These are phyloP conservation scores for Asarcornis scutulata DNA, from an alignment of 2,113 vertebrate genomes.

Conservation along the genomic window DNA sequence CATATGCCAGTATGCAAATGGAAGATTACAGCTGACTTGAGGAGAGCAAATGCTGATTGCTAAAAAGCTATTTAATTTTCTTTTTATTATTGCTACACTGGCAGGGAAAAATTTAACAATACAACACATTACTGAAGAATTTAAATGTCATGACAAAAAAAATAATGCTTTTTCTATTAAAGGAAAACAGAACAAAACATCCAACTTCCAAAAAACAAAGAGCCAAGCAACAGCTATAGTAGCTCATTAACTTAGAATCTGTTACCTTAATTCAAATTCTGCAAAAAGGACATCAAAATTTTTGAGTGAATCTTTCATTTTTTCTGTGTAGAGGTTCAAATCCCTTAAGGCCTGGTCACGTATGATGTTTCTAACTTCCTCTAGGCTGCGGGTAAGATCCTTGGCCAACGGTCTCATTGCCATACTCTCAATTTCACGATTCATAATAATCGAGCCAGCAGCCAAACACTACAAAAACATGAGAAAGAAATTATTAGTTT, in stretches of 20 bases:
- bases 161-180: background rate
- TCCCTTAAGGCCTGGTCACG: conserved; percentile 95
- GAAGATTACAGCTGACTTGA: background rate
- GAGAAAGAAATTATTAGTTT: background rate
- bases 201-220: background rate
- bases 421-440: conserved; percentile 98
- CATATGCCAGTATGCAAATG: conserved; percentile 24
- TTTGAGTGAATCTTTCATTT: conserved; percentile 90
- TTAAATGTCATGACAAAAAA: background rate
- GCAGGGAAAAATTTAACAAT: background rate
- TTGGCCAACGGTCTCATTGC: conserved; percentile 96
- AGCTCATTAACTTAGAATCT: background rate
- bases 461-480: conserved; percentile 87
- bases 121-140: background rate
- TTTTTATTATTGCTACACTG: background rate
- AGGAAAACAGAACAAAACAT: background rate
- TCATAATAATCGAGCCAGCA: conserved; percentile 98
- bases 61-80: conserved; percentile 38
- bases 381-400: conserved; percentile 93
- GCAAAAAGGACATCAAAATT: conserved; percentile 96
- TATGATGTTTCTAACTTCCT: conserved; percentile 92
- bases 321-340: conserved; percentile 92
- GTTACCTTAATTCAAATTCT: conserved; percentile 97
- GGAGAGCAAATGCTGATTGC: conserved; percentile 34
- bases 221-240: background rate